A percentile compares a stretch with the other conserved stretches of the same genome.
Conservation (phyloP, 2,113 vertebrate genomes). For the Catagonus wagneri region DNA sequence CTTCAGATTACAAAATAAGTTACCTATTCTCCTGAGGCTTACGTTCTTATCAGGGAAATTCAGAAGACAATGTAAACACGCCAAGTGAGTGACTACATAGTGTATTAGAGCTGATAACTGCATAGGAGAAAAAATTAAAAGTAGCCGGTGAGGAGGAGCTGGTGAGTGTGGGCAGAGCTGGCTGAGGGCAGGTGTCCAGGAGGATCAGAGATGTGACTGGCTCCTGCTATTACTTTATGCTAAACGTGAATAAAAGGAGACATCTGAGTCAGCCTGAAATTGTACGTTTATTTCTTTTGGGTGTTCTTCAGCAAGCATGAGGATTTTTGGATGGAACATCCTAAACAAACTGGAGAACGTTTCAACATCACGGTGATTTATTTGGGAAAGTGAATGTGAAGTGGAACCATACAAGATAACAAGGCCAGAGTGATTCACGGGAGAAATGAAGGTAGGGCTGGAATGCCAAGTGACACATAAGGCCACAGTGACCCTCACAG, state of each 20-base stretch:
- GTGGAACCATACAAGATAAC: background rate
- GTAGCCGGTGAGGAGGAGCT: rapidly evolving
- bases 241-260: background rate
- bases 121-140: background rate
- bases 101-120: background rate
- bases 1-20: background rate
- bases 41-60: background rate
- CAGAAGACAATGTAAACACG: background rate
- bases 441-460: background rate
- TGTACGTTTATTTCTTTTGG: background rate
- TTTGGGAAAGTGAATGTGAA: background rate
- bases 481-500: rapidly evolving
- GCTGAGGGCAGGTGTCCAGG: rapidly evolving
- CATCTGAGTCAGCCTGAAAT: too few relatives aligned
- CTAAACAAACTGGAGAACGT: background rate
- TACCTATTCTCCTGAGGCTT: background rate
- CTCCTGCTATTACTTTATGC: background rate
- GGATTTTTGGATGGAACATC: background rate
- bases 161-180: too few relatives aligned
- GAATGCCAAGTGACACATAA: background rate
- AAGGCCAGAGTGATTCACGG: background rate
- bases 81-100: rapidly evolving
- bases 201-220: rapidly evolving
- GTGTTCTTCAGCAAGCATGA: background rate
- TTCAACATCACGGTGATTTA: background rate